Base-by-base conservation (phyloP, 2,113 vertebrate species). In the Stigmatopora argus region DNA sequence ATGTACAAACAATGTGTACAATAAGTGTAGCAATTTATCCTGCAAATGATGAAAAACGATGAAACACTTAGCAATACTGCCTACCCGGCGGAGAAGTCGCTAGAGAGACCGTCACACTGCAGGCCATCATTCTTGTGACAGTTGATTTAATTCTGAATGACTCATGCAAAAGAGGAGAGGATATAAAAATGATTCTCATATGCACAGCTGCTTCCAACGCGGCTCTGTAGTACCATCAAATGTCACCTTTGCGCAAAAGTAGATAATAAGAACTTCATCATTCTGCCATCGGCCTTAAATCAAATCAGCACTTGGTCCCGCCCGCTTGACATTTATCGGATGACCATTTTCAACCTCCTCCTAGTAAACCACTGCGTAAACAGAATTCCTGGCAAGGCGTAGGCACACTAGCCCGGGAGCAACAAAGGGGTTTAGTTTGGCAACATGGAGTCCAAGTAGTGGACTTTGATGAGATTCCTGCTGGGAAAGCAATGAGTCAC, bases 61-160 rank as follows among this genome's bases (percentile, higher is more conserved):
- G 82, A 84, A 56, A 56, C 31, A 31, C 15, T 21, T 11, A 15
- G 13, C 6, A 51, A 51, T 51, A 13, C 5, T 26, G 53, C 38
- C 38, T 41, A 41, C 1, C 38, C 38, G 9, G 21, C 23, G 78
- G 26, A 31, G 26, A 79, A 80, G 74, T 71, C 65, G 74, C 60
- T 59, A 11, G 26, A 31, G 26, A 31, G 48, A 34, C 63, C 64
- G 17, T 72, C 55, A 63, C 66, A 72, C 69, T 11, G 53, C 68
- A 63, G 74, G 77, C 53, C 52, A 72, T 65, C 79, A 78, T 85
- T 83, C 78, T 72, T 64, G 71, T 79, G 78, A 70, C 80, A 78
- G 72, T 57, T 70, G 73, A 85, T 80, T 81, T 83, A 81, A 80
- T 84, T 82, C 78, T 56, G 78, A 83, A 69, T 72, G 78, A 80